Evolutionary conservation across 2,888 invertebrate species (phyloP), one percentile per base, ranked within the genome.

Genomic region (Parnassius apollo): DNA sequence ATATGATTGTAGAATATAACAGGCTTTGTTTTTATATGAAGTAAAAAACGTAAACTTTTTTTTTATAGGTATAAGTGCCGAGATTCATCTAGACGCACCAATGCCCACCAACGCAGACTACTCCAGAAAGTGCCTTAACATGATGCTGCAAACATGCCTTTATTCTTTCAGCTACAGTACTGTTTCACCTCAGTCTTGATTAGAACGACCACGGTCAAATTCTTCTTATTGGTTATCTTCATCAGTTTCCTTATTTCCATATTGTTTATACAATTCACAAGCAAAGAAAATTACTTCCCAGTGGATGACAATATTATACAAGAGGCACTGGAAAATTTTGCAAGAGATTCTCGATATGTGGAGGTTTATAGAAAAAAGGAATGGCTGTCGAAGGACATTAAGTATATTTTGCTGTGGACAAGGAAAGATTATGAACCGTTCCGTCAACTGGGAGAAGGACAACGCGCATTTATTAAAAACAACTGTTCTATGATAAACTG

Each of bases 381-480:
- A 12, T 74, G 66, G 35, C 76, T 86, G 9, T 74, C 82, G 0
- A 80, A 79, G 66, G 75, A 75, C n/a, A 69, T 82, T 2, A 89
- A 86, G 66, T 88, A 84, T 48, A 80, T 91, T 8, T 69, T 91
- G 1, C 70, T 88, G 1, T 91, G 91, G 91, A 86, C 86, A 0
- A 65, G 55, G 0, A 57, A 66, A 4, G 78, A 81, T 42, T 81
- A 69, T 48, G 80, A 81, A 8, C 90, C 90, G 0, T 80, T 89
- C 11, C 76, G 79, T 59, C 79, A 68, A 49, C 72, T 88, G 35
- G 35, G 35, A 7, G 35, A 35, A 0, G 90, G 88, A 0, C 87
- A 87, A 61, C 71, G 73, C 61, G 76, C 71, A 1, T 91, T 91
- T 65, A 72, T 89, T 7, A 69, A 77, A 3, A 78, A 83, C n/a